phyloP scores from a whole-genome alignment of 2,888 invertebrate species.

The Lasioglossum leucozonium region DNA sequence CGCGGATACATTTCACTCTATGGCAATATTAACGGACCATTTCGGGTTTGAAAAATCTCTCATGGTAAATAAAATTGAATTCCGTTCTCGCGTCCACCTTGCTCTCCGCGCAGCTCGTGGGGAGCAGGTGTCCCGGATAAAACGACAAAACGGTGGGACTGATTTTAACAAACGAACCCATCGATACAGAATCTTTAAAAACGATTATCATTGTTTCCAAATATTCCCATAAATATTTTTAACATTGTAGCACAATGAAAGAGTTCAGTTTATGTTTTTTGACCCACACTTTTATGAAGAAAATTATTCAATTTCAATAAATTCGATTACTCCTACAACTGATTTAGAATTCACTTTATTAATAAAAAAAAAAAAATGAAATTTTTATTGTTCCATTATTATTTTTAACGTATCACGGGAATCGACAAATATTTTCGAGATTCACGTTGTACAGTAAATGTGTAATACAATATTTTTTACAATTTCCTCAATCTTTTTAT shows the following conservation, averaged over 20 bases:
- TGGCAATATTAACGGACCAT: not conserved
- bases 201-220: not conserved
- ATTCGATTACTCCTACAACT: not conserved
- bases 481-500: too few relatives aligned
- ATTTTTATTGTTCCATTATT: too few relatives aligned
- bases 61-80: not conserved
- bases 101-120: not conserved
- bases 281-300: not conserved
- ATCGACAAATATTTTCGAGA: too few relatives aligned
- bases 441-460: too few relatives aligned
- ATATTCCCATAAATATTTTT: not conserved
- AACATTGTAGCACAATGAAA: not conserved
- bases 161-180: not conserved
- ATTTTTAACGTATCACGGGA: too few relatives aligned
- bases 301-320: too few relatives aligned
- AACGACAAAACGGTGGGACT: not conserved
- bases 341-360: not conserved
- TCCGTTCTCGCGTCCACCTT: not conserved
- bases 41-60: not conserved
- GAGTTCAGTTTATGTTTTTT: not conserved
- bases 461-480: too few relatives aligned
- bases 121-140: not conserved
- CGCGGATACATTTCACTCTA: not conserved
- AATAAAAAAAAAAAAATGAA: not conserved
- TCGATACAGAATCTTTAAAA: not conserved